Conservation (phyloP, 2,888 invertebrate species). For the Tiliacea citrago region DNA sequence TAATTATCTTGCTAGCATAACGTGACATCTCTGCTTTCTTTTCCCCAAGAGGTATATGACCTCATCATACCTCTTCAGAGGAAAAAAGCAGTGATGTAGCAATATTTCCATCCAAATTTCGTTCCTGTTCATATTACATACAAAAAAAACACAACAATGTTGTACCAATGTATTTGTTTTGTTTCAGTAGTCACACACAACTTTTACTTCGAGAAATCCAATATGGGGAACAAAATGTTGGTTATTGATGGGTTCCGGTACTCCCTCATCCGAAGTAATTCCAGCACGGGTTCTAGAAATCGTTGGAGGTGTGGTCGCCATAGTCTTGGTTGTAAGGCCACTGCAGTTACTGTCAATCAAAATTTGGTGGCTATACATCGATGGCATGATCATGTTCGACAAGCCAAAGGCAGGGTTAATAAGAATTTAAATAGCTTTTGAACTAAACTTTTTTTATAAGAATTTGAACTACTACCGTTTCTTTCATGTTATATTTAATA, state of each 20-base stretch:
- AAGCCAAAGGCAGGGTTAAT: background rate
- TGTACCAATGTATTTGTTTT: background rate
- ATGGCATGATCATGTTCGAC: conserved; percentile 27
- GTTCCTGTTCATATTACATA: background rate
- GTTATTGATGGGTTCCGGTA: conserved; percentile 51
- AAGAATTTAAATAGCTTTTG: background rate
- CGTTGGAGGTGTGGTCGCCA: conserved; percentile 46
- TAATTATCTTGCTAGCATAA: background rate
- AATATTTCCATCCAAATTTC: background rate
- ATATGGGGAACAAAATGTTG: conserved; percentile 41
- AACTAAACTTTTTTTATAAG: too few relatives aligned
- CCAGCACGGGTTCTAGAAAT: background rate
- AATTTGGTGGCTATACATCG: conserved; percentile 1
- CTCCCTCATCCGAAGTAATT: conserved; percentile 2
- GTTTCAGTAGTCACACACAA: conserved; percentile 37
- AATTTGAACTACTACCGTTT: too few relatives aligned
- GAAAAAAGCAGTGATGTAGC: background rate
- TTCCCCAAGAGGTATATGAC: background rate
- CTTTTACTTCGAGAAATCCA: conserved; percentile 27
- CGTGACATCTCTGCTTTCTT: too few relatives aligned
- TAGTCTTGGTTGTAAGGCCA: conserved; percentile 48
- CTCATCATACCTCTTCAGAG: too few relatives aligned
- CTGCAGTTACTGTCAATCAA: conserved; percentile 26
- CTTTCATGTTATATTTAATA: too few relatives aligned
- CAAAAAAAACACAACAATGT: background rate